Evolutionary conservation across 2,113 vertebrate genomes (phyloP), one percentile per base, ranked within the genome.

Genomic region (Mus spicilegus): DNA sequence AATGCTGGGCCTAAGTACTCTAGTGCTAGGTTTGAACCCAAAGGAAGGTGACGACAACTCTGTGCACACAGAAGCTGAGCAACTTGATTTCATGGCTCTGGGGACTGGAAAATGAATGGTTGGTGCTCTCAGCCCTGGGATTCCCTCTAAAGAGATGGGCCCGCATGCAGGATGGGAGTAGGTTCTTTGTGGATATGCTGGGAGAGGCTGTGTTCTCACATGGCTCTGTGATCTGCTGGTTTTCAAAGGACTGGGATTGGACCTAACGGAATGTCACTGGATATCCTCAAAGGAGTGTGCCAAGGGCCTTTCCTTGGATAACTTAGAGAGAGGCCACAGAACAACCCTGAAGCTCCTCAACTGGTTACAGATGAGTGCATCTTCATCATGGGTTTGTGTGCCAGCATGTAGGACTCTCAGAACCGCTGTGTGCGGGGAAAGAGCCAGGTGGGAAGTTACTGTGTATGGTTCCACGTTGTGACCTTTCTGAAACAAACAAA

Each of bases 401-500:
- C 20, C 11, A 24, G 3, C 0, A 1, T 0, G 9, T 36, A 1
- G 11, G 46, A 20, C 26, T 24, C 69, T 72, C 84, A 77, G 7
- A 91, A 75, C 49, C 46, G 36, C 22, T 7, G 28, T 19, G 6
- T 2, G 0, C 26, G 42, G 24, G 28, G 33, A 84, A 86, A 92
- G 73, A 63, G 16, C 46, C 80, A 76, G 92, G 39, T 19, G 30
- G 13, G 36, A 84, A 86, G 70, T 39, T 42, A 6, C 3, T 19
- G 36, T 0, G 0, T 10, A 28, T 9, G 46, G 24, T 8, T 97
- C 61, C 49, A 72, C 30, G 81, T 33, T 22, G 30, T 8, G 54
- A 73, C 36, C 56, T 89, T 36, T 93, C 85, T 90, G 69, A 78
- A 93, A 85, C 20, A 46, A 24, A 39, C 70, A 72, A n/a, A 72